Conservation (phyloP, 2,797 vertebrate genomes). For the Meda fulgida region DNA sequence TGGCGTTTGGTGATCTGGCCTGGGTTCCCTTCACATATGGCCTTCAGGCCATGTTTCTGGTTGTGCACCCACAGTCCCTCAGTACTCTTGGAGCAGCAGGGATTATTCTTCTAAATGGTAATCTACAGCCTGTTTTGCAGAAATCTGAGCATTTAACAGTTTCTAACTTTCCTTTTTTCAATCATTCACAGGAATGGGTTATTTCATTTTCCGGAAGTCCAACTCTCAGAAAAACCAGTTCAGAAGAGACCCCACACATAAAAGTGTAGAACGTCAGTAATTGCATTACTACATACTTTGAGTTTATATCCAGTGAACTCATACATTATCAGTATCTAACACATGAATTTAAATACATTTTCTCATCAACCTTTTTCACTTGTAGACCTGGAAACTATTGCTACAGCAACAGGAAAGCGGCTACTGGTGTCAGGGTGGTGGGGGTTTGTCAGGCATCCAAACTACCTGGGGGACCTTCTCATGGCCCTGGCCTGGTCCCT, state of each 20-base stretch:
- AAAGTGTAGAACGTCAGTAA: slow-evolving; percentile 81
- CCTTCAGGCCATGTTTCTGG: slow-evolving; percentile 87
- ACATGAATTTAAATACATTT: not conserved
- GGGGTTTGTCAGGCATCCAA: slow-evolving; percentile 91
- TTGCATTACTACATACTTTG: not conserved
- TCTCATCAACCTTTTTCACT: not conserved
- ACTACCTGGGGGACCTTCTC: slow-evolving; percentile 90
- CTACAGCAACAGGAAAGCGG: slow-evolving; percentile 86
- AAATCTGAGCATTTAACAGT: not conserved
- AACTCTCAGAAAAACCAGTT: slow-evolving; percentile 93
- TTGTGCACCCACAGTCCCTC: slow-evolving; percentile 83
- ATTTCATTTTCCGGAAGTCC: slow-evolving; percentile 87
- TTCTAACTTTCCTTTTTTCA: not conserved
- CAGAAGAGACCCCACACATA: slow-evolving; percentile 85
- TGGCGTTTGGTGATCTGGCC: slow-evolving; percentile 89
- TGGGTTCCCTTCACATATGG: slow-evolving; percentile 93
- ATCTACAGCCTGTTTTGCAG: not conserved
- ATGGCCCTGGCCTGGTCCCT: slow-evolving; percentile 93
- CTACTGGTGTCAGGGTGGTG: slow-evolving; percentile 92
- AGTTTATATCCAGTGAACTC: not conserved
- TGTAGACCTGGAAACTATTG: slow-evolving; percentile 86
- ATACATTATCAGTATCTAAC: not conserved
- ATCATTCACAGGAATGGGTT: slow-evolving; percentile 79
- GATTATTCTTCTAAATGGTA: slow-evolving; percentile 86
- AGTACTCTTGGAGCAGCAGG: slow-evolving; percentile 66